Evolutionary conservation across 2,113 vertebrate genomes (phyloP), one percentile per base, ranked within the genome.

Genomic region (Hepsetus odoe): DNA sequence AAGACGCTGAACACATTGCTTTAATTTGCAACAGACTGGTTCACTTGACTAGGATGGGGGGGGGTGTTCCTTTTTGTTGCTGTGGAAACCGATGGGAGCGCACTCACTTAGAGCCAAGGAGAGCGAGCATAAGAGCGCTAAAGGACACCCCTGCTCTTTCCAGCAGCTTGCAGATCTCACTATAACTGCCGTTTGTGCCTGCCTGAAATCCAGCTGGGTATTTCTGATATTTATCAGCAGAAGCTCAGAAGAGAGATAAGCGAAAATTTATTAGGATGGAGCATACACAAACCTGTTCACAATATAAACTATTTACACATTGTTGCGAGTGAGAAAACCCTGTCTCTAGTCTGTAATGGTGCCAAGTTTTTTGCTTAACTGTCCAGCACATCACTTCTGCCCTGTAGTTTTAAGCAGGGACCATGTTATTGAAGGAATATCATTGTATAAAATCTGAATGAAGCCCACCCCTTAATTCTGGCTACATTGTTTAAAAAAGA

Each of bases 1-100:
- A 44, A 22, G 38, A 62, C 53, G 26, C 28, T 35, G 58, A 74
- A 81, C 80, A 83, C 61, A 71, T 82, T 83, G 84, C 82, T 87
- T 87, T 80, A 81, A 84, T 84, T 85, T 74, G 76, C 8, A 46
- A 71, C 72, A 58, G 74, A 35, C 30, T 61, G 40, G 74, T 46
- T 84, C 6, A n/a, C 24, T 46, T 81, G 70, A 79, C 68, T 22
- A 20, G 73, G 44, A n/a, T 32, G 16, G 24, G 44, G 51, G 44
- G 38, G 61, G 2, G 24, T 14, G 30, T 33, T 42, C 44, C 46
- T 66, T 65, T 28, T 64, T 77, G 80, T 84, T 76, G 59, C 77
- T 30, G 28, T 80, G 64, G 80, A 22, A 64, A 80, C 67, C 20
- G 9, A 33, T 28, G 73, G 72, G 56, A 58, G 51, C 64, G 61